Evolutionary conservation across 92 coral and sea anemone species (phyloP).

Genomic region (Paramuricea clavata): DNA sequence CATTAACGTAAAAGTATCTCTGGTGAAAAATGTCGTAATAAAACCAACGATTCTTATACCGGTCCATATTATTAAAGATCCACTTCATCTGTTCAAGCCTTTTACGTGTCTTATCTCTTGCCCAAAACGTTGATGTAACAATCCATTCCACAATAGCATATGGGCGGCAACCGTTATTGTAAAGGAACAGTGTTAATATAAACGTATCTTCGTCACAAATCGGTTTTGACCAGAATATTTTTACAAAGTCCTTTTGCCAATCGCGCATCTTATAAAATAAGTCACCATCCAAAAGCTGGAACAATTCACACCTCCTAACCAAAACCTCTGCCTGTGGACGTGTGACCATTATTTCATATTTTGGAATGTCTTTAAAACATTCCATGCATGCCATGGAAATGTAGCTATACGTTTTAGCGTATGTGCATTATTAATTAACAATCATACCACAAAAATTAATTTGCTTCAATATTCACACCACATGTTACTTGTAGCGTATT

Average conservation of each 20-base stretch:
- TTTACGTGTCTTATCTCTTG: not conserved
- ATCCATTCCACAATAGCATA: not conserved
- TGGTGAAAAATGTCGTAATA: too few relatives aligned
- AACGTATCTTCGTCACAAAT: slow-evolving; percentile 39
- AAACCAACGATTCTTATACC: not conserved
- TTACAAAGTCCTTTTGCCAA: slow-evolving; percentile 27
- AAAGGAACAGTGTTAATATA: slow-evolving; percentile 32
- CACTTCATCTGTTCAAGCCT: not conserved
- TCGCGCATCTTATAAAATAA: slow-evolving; percentile 1
- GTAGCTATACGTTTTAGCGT: too few relatives aligned
- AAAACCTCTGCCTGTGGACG: too few relatives aligned
- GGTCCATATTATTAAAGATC: not conserved
- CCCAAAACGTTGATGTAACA: slow-evolving; percentile 7
- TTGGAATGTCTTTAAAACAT: too few relatives aligned
- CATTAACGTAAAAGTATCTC: too few relatives aligned
- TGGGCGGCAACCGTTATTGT: not conserved
- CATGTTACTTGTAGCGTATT: too few relatives aligned
- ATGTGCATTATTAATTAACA: too few relatives aligned
- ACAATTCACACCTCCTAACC: slow-evolving; percentile 7
- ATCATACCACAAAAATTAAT: too few relatives aligned
- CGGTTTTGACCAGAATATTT: slow-evolving; percentile 27
- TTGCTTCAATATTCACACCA: too few relatives aligned
- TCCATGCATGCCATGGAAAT: too few relatives aligned
- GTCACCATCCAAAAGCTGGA: slow-evolving; percentile 30
- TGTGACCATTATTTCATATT: too few relatives aligned